Percentiles rank a stretch among this genome's conserved stretches.
phyloP scores from a whole-genome alignment of 2,888 invertebrate genomes.

The Erebia palarica region DNA sequence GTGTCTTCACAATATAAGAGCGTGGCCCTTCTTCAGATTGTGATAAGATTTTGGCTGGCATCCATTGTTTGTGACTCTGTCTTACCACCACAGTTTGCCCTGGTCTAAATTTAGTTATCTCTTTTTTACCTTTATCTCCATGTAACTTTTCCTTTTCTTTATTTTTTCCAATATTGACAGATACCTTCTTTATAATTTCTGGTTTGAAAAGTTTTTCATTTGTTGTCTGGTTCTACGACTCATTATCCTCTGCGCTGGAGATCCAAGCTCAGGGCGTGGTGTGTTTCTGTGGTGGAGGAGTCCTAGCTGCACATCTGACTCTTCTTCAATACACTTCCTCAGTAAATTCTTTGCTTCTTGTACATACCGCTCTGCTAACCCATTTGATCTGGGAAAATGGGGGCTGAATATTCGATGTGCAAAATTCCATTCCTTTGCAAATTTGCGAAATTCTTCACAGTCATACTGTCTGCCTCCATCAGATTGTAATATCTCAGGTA shows the following conservation, averaged over 20 bases:
- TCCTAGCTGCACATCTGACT: slow-evolving; percentile 7
- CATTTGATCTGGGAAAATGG: not conserved
- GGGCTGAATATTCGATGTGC: not conserved
- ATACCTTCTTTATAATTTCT: not conserved
- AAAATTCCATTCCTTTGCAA: not conserved
- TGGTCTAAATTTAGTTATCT: not conserved
- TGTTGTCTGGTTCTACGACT: not conserved
- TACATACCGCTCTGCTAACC: not conserved
- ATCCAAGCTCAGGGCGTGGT: slow-evolving; percentile 9
- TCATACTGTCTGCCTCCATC: not conserved
- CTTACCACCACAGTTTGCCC: not conserved
- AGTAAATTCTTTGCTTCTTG: not conserved
- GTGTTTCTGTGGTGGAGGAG: slow-evolving; percentile 16
- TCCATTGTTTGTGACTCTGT: not conserved
- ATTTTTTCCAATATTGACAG: not conserved
- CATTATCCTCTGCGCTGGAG: slow-evolving; percentile 6
- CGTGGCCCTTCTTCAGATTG: not conserved
- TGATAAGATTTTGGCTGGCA: slow-evolving; percentile 1
- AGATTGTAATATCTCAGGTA: not conserved
- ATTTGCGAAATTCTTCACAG: not conserved
- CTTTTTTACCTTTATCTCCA: not conserved
- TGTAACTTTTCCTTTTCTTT: not conserved
- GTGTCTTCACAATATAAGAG: slow-evolving; percentile 2
- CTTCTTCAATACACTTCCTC: slow-evolving; percentile 4
- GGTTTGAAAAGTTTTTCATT: not conserved